Evolutionary conservation across 2,888 invertebrate genomes (phyloP).

Genomic region (Quadroppia sp.): DNA sequence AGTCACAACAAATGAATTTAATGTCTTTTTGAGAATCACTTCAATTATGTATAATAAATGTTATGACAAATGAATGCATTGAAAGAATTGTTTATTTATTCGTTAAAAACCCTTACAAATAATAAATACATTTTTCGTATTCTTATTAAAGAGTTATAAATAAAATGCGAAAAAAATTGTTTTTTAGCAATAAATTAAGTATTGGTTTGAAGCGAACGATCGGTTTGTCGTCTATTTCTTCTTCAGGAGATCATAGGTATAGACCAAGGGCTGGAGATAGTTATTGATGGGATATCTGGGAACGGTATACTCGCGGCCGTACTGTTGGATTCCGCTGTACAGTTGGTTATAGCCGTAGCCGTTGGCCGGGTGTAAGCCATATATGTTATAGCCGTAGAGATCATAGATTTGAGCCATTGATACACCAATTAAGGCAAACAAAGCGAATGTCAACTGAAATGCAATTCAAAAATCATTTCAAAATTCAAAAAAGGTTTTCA

Average conservation of each 20-base stretch:
- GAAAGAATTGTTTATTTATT: neutral
- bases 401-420: slow-evolving; percentile 3
- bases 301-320: slow-evolving; percentile 3
- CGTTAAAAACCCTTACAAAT: neutral
- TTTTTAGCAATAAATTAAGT: neutral
- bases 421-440: neutral
- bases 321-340: slow-evolving; percentile 23
- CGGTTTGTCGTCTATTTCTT: neutral
- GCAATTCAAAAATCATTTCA: neutral
- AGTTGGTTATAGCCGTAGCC: neutral
- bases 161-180: neutral
- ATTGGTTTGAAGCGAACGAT: neutral
- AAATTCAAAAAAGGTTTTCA: neutral
- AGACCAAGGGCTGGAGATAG: neutral
- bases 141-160: neutral
- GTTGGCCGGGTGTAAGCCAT: neutral
- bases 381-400: neutral
- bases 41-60: neutral
- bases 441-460: neutral
- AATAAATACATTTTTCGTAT: neutral
- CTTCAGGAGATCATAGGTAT: neutral
- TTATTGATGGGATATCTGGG: neutral
- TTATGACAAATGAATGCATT: neutral
- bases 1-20: neutral
- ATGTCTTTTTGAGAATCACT: neutral